Evolutionary conservation across 2,888 invertebrate genomes (phyloP).

Genomic region (Coleophora flavipennella): DNA sequence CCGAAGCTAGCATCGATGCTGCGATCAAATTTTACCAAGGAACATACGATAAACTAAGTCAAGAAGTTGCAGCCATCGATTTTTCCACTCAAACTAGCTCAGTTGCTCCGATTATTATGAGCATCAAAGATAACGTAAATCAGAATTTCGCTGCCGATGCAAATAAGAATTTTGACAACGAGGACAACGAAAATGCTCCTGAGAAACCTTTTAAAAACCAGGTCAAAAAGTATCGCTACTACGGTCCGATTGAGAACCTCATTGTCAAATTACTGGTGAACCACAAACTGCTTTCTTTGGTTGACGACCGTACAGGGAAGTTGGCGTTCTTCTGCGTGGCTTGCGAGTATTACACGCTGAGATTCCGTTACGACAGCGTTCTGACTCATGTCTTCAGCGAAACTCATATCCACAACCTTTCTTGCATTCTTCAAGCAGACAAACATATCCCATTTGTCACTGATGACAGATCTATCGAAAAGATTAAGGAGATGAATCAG

Average conservation of each 20-base stretch:
- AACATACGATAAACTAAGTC: constrained; percentile 42
- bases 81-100: constrained; percentile 51
- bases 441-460: constrained; percentile 44
- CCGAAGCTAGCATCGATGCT: constrained; percentile 52
- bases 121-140: constrained; percentile 63
- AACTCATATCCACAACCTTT: constrained; percentile 53
- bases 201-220: constrained; percentile 52
- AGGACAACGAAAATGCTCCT: constrained; percentile 43
- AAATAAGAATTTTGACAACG: constrained; percentile 57
- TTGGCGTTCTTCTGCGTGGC: constrained; percentile 63
- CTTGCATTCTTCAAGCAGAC: constrained; percentile 51
- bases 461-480: constrained; percentile 40
- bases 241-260: constrained; percentile 55
- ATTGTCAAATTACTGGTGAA: constrained; percentile 48
- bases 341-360: constrained; percentile 60
- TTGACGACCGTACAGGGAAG: constrained; percentile 62
- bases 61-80: constrained; percentile 41
- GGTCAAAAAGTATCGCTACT: constrained; percentile 57
- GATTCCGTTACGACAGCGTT: constrained; percentile 63
- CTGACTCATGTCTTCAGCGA: constrained; percentile 61
- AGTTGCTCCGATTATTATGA: constrained; percentile 65
- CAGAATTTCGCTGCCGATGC: constrained; percentile 58
- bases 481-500: constrained; percentile 50
- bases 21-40: constrained; percentile 53
- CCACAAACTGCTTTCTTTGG: constrained; percentile 51